phyloP scores from a whole-genome alignment of 2,888 invertebrate species.

The Lingula anatina region DNA sequence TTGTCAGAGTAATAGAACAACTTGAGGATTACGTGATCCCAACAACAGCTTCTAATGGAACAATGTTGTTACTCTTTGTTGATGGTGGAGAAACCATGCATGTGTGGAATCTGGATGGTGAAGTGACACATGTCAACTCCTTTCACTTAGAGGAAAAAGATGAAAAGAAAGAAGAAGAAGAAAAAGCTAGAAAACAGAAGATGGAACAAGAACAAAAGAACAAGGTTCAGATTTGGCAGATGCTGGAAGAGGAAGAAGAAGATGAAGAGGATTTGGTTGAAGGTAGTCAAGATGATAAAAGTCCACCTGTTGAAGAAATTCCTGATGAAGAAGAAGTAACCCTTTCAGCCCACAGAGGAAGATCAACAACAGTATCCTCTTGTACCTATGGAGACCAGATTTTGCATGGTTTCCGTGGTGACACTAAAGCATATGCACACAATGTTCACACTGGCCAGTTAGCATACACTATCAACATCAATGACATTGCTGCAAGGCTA shows the following conservation, averaged over 20 bases:
- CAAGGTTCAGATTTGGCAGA: no score
- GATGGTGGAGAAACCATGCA: slow-evolving; percentile 37
- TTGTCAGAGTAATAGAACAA: slow-evolving; percentile 23
- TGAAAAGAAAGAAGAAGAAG: no score
- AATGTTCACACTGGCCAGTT: slow-evolving; percentile 38
- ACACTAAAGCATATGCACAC: slow-evolving; percentile 34
- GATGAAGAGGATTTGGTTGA: no score
- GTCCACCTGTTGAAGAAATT: no score
- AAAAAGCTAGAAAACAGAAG: no score
- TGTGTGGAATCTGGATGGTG: slow-evolving; percentile 30
- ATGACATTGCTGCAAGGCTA: slow-evolving; percentile 27
- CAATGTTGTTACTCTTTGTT: slow-evolving; percentile 33
- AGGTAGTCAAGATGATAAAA: no score
- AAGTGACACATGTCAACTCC: slow-evolving; percentile 20
- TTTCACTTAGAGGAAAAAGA: slow-evolving; percentile 20
- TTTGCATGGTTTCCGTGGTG: slow-evolving; percentile 37
- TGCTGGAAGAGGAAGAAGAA: no score
- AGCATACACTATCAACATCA: slow-evolving; percentile 31
- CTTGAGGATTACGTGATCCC: slow-evolving; percentile 38
- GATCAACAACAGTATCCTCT: slow-evolving; percentile 29
- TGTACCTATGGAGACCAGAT: slow-evolving; percentile 30
- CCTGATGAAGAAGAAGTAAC: no score
- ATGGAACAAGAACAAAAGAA: no score
- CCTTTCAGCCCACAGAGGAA: slow-evolving; percentile 37
- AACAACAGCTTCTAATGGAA: slow-evolving; percentile 31